phyloP scores from a whole-genome alignment of 1,140 invertebrate species.

The Acromyrmex charruanus region DNA sequence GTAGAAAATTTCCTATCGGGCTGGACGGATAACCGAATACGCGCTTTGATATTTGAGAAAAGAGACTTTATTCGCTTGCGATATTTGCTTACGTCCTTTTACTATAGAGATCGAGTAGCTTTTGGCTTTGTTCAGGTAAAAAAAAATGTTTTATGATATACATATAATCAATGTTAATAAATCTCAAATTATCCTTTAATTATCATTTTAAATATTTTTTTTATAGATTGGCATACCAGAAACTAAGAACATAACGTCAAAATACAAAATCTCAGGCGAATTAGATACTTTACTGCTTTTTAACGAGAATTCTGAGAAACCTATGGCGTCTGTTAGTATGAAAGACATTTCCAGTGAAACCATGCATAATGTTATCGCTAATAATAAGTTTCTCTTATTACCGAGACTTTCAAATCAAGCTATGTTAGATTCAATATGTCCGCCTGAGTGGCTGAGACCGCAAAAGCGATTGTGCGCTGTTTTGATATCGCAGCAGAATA shows the following conservation, averaged over 20 bases:
- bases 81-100: conserved; percentile 96
- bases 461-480: conserved; percentile 96
- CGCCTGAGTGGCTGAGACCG: conserved; percentile 93
- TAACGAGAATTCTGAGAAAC: conserved; percentile 94
- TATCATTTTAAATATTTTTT: conserved; percentile 11
- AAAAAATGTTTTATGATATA: not conserved
- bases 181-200: conserved; percentile 21
- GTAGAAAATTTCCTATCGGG: conserved; percentile 93
- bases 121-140: conserved; percentile 92
- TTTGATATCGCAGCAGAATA: conserved; percentile 91
- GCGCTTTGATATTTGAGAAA: conserved; percentile 95
- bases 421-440: conserved; percentile 93
- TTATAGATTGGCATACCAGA: conserved; percentile 90
- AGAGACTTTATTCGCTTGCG: conserved; percentile 91
- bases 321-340: conserved; percentile 95
- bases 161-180: not conserved
- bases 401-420: conserved; percentile 97
- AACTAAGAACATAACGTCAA: conserved; percentile 88
- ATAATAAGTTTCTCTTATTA: conserved; percentile 95
- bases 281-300: conserved; percentile 96
- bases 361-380: conserved; percentile 94
- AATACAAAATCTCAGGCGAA: conserved; percentile 92
- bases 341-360: conserved; percentile 94
- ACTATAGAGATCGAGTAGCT: conserved; percentile 93
- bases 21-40: conserved; percentile 96